Evolutionary conservation across 1,140 invertebrate species (phyloP).

Genomic region (Drosophila funebris): DNA sequence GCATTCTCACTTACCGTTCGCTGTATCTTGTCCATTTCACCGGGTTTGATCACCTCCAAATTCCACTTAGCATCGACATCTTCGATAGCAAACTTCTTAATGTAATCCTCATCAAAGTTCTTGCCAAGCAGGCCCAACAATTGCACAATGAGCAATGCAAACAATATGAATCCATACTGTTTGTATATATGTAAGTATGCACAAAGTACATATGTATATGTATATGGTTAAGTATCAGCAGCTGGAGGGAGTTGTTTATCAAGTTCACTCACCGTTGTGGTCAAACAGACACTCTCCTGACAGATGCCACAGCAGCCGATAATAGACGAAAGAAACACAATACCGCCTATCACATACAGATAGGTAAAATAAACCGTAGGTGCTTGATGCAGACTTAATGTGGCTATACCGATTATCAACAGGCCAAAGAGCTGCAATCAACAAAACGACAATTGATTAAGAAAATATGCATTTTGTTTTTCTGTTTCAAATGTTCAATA

Average conservation of each 20-base stretch:
- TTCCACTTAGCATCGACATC: constrained; percentile 61
- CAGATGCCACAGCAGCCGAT: constrained; percentile 77
- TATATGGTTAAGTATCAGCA: neutral
- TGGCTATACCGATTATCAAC: constrained; percentile 57
- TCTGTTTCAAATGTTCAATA: neutral
- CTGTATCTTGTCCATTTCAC: constrained; percentile 58
- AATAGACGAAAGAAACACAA: constrained; percentile 65
- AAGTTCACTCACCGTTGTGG: constrained; percentile 63
- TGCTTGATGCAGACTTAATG: constrained; percentile 46
- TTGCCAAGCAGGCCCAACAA: constrained; percentile 51
- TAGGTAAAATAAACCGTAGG: constrained; percentile 53
- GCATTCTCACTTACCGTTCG: constrained; percentile 29
- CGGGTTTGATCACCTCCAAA: constrained; percentile 39
- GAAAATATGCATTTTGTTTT: constrained; percentile 1
- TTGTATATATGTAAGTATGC: too few relatives aligned
- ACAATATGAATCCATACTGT: constrained; percentile 67
- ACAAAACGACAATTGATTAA: constrained; percentile 4
- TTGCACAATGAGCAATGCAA: constrained; percentile 53
- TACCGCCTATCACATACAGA: constrained; percentile 57
- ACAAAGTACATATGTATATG: too few relatives aligned
- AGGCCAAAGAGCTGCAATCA: constrained; percentile 57
- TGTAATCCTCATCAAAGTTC: constrained; percentile 55
- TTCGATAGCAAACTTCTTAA: constrained; percentile 48
- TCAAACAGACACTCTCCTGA: constrained; percentile 70
- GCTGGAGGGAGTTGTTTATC: constrained; percentile 1